phyloP scores from a whole-genome alignment of 2,888 invertebrate genomes.

The Cantharis rustica region DNA sequence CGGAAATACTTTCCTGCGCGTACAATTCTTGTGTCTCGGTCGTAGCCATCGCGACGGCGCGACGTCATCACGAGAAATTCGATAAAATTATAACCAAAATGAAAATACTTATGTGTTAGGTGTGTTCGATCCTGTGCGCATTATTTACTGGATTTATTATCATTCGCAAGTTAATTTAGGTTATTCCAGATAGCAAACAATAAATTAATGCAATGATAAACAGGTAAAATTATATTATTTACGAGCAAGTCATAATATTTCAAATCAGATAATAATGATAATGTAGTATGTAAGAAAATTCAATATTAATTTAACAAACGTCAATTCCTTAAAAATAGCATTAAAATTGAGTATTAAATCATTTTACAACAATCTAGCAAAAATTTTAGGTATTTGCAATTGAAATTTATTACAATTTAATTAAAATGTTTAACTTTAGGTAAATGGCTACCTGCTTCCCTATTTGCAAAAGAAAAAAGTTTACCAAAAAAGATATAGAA shows the following conservation, averaged over 20 bases:
- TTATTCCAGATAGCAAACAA: background rate
- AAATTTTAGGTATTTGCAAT: background rate
- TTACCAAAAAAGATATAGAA: constrained; percentile 52
- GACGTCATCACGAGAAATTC: background rate
- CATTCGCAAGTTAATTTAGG: background rate
- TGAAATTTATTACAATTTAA: too few relatives aligned
- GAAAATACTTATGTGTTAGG: background rate
- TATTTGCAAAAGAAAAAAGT: constrained; percentile 10
- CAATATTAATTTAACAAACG: background rate
- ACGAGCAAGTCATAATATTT: background rate
- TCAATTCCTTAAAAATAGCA: background rate
- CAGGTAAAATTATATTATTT: background rate
- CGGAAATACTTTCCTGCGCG: background rate
- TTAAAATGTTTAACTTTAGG: background rate
- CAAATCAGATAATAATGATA: too few relatives aligned
- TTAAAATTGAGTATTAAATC: background rate
- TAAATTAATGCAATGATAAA: background rate
- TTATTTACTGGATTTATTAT: background rate
- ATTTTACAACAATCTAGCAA: background rate
- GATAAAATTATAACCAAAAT: background rate
- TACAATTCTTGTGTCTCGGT: background rate
- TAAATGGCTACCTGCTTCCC: constrained; percentile 25
- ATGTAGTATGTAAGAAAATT: too few relatives aligned
- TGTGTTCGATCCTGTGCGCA: background rate
- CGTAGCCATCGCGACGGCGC: background rate